Evolutionary conservation across 1,140 invertebrate species (phyloP), one percentile per base, ranked within the genome.

Genomic region (Colletes latitarsis): DNA sequence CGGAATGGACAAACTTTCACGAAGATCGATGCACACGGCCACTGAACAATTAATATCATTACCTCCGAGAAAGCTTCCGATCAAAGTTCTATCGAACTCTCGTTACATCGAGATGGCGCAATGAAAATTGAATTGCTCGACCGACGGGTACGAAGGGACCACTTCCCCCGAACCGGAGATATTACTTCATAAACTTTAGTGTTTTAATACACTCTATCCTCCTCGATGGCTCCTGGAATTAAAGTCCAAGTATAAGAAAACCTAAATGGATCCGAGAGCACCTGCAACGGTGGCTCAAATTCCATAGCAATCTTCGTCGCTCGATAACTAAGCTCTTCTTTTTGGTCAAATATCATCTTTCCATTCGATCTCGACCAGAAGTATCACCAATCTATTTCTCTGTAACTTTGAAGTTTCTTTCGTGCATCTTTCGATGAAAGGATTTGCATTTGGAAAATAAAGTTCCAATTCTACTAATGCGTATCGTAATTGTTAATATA

Each of bases 1-100:
- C 15, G 53, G 12, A 60, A 80, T 57, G 17, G 30, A 53, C 55
- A 19, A 64, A 64, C 17, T 71, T 53, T 67, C 77, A 14, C 68
- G 6, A 49, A 30, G 62, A n/a, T 82, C 46, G 77, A 76, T 81
- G 60, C 41, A 46, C 43, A 9, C 49, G 21, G 15, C 15, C 39
- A 17, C 19, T 12, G 43, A 63, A 82, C 63, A 82, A 55, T 82
- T 78, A 73, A 68, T 82, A 84, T 53, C 53, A 78, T 84, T 84
- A 83, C 17, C 58, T 9, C 12, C 70, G 70, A 70, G 75, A 39
- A 78, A 83, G 72, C 46, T 60, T 9, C 64, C 64, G 71, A 64
- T 79, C 70, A 43, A 83, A 80, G 75, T 83, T 79, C 76, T 10
- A 72, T 63, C 68, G 58, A 60, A 63, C 57, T 70, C 68, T 72